A percentile compares a stretch with the other conserved stretches of the same genome.
phyloP scores from a whole-genome alignment of 2,113 vertebrate genomes.

The Microtus richardsoni region DNA sequence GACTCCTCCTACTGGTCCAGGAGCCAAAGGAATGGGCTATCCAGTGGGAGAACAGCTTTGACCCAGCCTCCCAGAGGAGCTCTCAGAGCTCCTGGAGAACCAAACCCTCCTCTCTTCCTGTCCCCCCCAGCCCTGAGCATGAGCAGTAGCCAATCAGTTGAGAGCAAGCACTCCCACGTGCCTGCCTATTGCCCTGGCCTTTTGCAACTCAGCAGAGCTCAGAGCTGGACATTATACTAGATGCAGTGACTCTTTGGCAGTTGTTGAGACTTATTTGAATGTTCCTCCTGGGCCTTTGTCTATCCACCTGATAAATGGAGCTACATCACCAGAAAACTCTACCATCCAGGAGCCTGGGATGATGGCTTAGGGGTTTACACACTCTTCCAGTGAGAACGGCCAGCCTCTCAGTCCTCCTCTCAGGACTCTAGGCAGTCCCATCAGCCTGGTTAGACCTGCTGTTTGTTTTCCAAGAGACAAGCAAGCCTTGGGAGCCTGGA shows the following conservation, averaged over 20 bases:
- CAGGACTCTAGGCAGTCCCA: neutral
- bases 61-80: neutral
- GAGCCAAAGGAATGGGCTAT: neutral
- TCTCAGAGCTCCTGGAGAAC: too few species aligned
- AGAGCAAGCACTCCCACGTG: neutral
- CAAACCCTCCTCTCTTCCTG: fast-evolving
- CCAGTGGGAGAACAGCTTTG: neutral
- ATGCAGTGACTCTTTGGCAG: neutral
- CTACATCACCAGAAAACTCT: neutral
- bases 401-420: neutral
- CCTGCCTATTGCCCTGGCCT: neutral
- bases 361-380: neutral
- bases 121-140: fast-evolving
- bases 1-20: neutral
- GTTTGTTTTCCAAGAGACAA: conserved; percentile 29
- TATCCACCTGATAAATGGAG: neutral
- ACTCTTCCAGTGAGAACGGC: neutral
- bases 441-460: neutral
- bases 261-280: neutral
- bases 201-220: neutral
- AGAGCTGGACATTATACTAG: fast-evolving
- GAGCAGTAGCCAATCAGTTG: neutral
- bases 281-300: neutral
- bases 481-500: neutral
- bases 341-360: neutral